Base-by-base conservation (phyloP, 2,797 vertebrate species). In the Bucorvus abyssinicus region DNA sequence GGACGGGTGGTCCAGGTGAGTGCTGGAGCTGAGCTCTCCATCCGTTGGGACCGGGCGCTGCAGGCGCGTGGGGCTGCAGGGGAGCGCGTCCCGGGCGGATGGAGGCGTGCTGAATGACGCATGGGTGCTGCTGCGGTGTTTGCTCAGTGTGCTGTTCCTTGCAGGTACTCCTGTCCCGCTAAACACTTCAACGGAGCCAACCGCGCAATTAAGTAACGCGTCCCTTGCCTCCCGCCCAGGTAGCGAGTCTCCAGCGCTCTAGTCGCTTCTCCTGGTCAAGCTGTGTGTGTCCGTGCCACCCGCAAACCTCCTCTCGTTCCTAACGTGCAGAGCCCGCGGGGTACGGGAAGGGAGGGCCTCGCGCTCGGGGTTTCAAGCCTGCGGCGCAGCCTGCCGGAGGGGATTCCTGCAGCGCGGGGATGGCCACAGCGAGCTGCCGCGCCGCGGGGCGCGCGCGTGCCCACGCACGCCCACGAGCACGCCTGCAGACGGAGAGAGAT, bases 141-240 rank as follows among this genome's bases (percentile, higher is more conserved):
- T 74, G 95, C 88, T 96, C 93, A 94, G 96, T 92, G 32, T 95
- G 94, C 93, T 96, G 90, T 96, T 96, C 93, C 81, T 96, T 97
- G 15, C 95, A 94, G 95, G 94, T 96, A 23, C 93, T 32, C 21
- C 76, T 5, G 71, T 74, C 80, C 90, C 7, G 64, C 80, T 83
- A 75, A 87, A 36, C 9, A 81, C 91, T 89, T 49, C 95, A 2
- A 6, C 34, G 20, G 94, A 94, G 93, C 90, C 84, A 60, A 84
- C 94, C 7, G 60, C 19, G 79, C 94, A 71, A 45, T 80, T 96
- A 83, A 84, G 86, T 97, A 95, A 94, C 1, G 64, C 77, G 2
- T 82, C 93, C 88, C 80, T 96, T 95, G 80, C 91, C 93, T 85
- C 36, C 84, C 60, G 0, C 10, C 94, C 93, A 95, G 94, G 95